Evolutionary conservation across 2,113 vertebrate species (phyloP), one percentile per base, ranked within the genome.

Genomic region (Perca flavescens): DNA sequence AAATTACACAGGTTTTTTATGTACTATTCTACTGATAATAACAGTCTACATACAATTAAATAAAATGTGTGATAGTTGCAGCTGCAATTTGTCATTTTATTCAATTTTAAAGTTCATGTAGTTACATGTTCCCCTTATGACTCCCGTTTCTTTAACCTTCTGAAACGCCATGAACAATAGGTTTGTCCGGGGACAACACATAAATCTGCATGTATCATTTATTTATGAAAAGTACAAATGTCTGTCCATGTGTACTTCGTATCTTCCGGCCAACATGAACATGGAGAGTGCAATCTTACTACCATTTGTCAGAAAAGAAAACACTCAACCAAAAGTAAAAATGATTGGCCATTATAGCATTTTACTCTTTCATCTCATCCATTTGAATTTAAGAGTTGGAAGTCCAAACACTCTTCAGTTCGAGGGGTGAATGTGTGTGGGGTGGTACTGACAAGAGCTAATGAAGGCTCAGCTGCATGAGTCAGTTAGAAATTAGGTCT

Each of bases 401-500:
- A 80, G 79, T 82, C 69, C 81, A 72, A 71, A 77, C 83, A 62
- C 50, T 70, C 46, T n/a, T 57, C 66, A 34, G 66, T 43, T 89
- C 11, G 67, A 77, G 54, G 49, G 69, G 77, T 52, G 73, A 52
- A 6, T 31, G 10, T 28, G 67, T 19, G 64, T 9, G 9, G 8
- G 12, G 47, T 0, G 40, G 2, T 19, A 36, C 17, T 77, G 77
- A 47, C 2, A 3, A 36, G 63, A 31, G 53, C 47, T 63, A 76
- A 76, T 88, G 80, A 87, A 80, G 65, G 70, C 43, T 58, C 60
- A 74, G 70, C 76, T 77, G 84, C 70, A 70, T 76, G 67, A 86
- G 72, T 86, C 85, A 66, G 4, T 90, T 92, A 96, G 80, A 99
- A 99, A 80, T 65, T 94, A 84, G 97, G 96, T 89, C 92, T 97